Conservation (phyloP, 2,888 invertebrate genomes). For the Epistrophe eligans region DNA sequence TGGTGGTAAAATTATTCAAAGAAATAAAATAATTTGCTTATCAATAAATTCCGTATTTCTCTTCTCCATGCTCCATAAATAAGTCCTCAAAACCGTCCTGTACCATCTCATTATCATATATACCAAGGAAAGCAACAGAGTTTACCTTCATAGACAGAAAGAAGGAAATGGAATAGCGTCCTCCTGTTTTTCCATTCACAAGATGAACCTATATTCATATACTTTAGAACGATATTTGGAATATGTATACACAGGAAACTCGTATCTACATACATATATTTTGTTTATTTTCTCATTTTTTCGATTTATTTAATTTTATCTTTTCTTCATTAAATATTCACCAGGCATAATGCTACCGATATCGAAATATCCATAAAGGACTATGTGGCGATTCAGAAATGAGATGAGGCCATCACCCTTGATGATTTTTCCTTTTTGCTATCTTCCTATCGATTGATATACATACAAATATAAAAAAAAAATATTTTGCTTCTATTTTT, state of each 20-base stretch:
- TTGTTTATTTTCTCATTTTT: background rate
- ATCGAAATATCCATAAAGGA: conserved; percentile 30
- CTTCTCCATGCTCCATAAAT: conserved; percentile 55
- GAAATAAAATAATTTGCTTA: conserved; percentile 72
- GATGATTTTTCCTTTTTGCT: conserved; percentile 15
- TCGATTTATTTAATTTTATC: conserved; percentile 19
- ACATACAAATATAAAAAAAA: background rate
- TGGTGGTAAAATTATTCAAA: conserved; percentile 36
- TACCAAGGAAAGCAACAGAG: conserved; percentile 36
- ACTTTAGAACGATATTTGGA: background rate
- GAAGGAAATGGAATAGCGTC: background rate
- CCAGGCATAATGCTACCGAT: conserved; percentile 48
- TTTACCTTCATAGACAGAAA: background rate
- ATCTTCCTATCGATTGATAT: background rate
- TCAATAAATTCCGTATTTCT: conserved; percentile 60
- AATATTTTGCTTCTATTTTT: background rate
- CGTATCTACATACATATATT: background rate
- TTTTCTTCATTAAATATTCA: conserved; percentile 32
- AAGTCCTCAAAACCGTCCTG: conserved; percentile 32
- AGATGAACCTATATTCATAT: conserved; percentile 7
- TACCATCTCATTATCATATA: conserved; percentile 55
- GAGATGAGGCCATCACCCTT: conserved; percentile 17
- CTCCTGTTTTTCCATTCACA: background rate
- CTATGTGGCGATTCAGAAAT: background rate
- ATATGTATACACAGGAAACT: background rate